Percentiles rank a stretch among this genome's conserved stretches.
Conservation (phyloP, 2,888 invertebrate species). For the Herminia tarsipennalis region DNA sequence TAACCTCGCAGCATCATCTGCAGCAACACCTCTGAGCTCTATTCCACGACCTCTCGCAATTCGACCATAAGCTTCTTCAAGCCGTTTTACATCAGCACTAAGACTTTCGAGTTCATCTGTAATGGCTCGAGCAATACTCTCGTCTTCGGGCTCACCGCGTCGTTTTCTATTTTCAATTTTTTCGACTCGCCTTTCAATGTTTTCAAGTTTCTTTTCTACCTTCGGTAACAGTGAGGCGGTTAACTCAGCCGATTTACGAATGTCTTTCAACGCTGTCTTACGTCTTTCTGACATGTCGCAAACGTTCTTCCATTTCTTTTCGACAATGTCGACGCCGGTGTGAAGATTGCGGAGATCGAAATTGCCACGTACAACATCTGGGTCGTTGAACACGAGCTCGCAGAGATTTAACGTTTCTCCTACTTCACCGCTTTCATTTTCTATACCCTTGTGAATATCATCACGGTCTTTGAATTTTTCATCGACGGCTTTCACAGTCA, state of each 20-base stretch:
- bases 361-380: constrained; percentile 89
- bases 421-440: constrained; percentile 91
- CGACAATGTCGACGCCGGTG: constrained; percentile 88
- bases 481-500: constrained; percentile 88
- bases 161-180: constrained; percentile 77
- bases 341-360: constrained; percentile 89
- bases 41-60: constrained; percentile 88
- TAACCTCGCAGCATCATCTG: constrained; percentile 88
- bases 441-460: constrained; percentile 90
- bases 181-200: constrained; percentile 86
- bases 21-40: constrained; percentile 87
- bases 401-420: constrained; percentile 92
- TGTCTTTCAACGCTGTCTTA: constrained; percentile 70
- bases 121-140: constrained; percentile 86
- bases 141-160: constrained; percentile 73
- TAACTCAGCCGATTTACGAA: constrained; percentile 87
- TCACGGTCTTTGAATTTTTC: constrained; percentile 90
- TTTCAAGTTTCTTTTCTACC: constrained; percentile 87
- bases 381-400: constrained; percentile 91
- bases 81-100: constrained; percentile 85
- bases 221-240: constrained; percentile 87
- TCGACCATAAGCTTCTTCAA: constrained; percentile 90
- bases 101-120: constrained; percentile 86
- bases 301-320: constrained; percentile 92
- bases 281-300: constrained; percentile 90